These are phyloP conservation scores for Dasyurus viverrinus DNA, from an alignment of 2,113 vertebrate genomes.

Conservation along the genomic window DNA sequence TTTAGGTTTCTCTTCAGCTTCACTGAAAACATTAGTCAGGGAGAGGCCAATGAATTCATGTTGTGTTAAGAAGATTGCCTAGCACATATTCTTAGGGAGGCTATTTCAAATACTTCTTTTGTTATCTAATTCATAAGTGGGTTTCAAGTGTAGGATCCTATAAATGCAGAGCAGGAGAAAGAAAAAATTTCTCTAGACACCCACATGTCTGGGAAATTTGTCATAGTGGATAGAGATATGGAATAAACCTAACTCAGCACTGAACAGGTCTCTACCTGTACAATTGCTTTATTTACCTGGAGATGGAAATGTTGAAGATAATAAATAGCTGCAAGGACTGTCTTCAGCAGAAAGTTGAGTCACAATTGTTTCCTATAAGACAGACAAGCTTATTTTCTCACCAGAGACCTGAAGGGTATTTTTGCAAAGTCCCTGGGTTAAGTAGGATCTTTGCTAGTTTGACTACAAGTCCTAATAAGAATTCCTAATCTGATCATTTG, in stretches of 20 bases:
- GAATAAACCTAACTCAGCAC: background rate
- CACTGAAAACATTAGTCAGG: slow-evolving; percentile 36
- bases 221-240: background rate
- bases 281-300: background rate
- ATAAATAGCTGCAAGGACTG: background rate
- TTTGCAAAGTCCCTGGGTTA: background rate
- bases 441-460: background rate
- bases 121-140: slow-evolving; percentile 48
- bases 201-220: too few species aligned
- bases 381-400: slow-evolving; percentile 27
- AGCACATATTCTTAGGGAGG: background rate
- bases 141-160: background rate
- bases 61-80: background rate
- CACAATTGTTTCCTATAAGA: background rate
- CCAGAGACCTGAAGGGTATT: background rate
- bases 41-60: slow-evolving; percentile 29
- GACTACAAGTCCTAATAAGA: background rate
- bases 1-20: background rate
- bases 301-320: rapidly evolving
- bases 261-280: background rate
- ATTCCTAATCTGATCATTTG: background rate
- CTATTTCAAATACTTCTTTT: slow-evolving; percentile 53
- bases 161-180: background rate
- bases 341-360: background rate
- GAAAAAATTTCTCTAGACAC: background rate